phyloP scores from a whole-genome alignment of 2,797 vertebrate genomes.

The Tragopan temminckii region DNA sequence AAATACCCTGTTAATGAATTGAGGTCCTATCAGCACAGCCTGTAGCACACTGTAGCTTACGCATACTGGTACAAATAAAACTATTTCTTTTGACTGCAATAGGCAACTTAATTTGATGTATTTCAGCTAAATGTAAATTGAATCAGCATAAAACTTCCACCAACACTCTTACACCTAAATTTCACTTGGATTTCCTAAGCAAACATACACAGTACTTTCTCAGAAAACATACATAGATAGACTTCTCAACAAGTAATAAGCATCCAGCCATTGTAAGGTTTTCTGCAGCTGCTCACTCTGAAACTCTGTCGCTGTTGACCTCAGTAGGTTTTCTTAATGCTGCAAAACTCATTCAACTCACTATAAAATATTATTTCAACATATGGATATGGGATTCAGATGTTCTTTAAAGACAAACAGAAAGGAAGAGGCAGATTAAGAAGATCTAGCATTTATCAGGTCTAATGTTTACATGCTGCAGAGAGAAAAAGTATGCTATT shows the following conservation, averaged over 20 bases:
- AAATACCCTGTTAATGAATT: neutral
- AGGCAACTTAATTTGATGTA: neutral
- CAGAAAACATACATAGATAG: neutral
- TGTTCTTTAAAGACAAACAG: neutral
- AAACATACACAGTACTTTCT: neutral
- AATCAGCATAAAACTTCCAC: neutral
- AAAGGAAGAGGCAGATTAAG: neutral
- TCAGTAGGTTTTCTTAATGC: neutral
- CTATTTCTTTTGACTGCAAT: neutral
- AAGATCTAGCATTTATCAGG: constrained; percentile 11
- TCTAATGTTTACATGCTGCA: constrained; percentile 12
- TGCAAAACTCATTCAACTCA: neutral
- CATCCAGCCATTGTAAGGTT: neutral
- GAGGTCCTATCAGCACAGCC: neutral
- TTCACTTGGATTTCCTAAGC: neutral
- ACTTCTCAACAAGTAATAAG: neutral
- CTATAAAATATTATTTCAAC: neutral
- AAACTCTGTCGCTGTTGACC: neutral
- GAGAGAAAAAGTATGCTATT: constrained; percentile 35
- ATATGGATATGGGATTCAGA: neutral
- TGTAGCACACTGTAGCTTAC: neutral
- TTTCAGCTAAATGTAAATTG: constrained; percentile 12
- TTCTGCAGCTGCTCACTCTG: neutral
- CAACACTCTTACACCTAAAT: neutral
- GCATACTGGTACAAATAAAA: neutral